Percentiles rank a stretch among this genome's conserved stretches.
Conservation (phyloP, 2,888 invertebrate species). For the Drosophila phalerata region DNA sequence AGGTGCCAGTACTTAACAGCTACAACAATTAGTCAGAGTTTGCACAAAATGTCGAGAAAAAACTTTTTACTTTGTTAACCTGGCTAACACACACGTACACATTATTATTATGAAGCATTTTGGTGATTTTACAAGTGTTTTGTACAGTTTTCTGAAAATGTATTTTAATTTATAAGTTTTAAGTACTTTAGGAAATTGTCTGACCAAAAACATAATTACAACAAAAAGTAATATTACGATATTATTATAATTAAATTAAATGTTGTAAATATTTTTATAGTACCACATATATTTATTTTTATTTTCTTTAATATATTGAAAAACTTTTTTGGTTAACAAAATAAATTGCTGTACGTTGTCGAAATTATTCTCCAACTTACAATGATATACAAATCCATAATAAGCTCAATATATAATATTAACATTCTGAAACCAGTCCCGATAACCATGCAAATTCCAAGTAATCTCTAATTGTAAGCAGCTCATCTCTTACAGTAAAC, state of each 20-base stretch:
- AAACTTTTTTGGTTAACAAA: too few relatives aligned
- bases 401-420: background rate
- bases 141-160: background rate
- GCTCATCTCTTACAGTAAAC: constrained; percentile 14
- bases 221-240: too few relatives aligned
- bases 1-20: constrained; percentile 59
- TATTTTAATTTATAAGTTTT: background rate
- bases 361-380: background rate
- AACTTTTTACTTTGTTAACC: constrained; percentile 19
- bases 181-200: too few relatives aligned
- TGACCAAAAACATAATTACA: too few relatives aligned
- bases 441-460: constrained; percentile 19
- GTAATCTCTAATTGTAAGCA: constrained; percentile 43
- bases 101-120: constrained; percentile 5
- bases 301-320: too few relatives aligned
- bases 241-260: too few relatives aligned
- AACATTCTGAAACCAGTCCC: background rate
- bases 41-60: background rate
- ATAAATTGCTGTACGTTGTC: too few relatives aligned
- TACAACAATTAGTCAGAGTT: constrained; percentile 62
- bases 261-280: too few relatives aligned
- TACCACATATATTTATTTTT: too few relatives aligned
- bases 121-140: constrained; percentile 8
- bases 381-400: background rate
- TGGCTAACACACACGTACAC: background rate